Base-by-base conservation (phyloP, 2,113 vertebrate species). In the Ammospiza caudacuta region DNA sequence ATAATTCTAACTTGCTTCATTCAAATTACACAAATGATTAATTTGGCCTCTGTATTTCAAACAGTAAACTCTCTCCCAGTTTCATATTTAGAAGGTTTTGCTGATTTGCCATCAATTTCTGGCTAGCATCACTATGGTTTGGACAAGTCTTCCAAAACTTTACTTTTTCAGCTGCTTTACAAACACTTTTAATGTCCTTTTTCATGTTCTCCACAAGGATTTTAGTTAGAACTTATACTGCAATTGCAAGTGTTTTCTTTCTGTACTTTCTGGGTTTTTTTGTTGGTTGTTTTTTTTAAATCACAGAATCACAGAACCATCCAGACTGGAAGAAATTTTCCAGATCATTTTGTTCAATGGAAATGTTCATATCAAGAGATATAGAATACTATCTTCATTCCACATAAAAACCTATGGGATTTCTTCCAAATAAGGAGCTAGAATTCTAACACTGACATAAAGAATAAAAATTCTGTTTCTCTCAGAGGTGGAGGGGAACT, bases 1-100 rank as follows among this genome's bases (percentile, higher is more conserved):
- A 61, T 92, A 86, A 95, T 95, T 94, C 57, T 68, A 94, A 57
- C 52, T 63, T 72, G 77, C 72, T 92, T 90, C 22, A 44, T 92
- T 96, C 44, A 86, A 81, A 88, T 93, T 74, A 52, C 35, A 54
- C 47, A 61, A 93, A 67, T 61, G 2, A 92, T 94, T 94, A 78
- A 74, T 90, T 67, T 81, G 57, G 39, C 7, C 18, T 88, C 39
- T 72, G 41, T 22, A 37, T 92, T 96, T 92, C 35, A 78, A 67
- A 81, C 37, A 9, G 39, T 44, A 93, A 95, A 49, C 9, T 18
- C 18, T 66, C 70, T 69, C 18, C 33, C 17, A 81, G 23, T 88
- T 95, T 83, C 3, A 0, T 63, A 73, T 78, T 73, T 84, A 80
- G 15, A 70, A 19, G 15, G 20, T 83, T 35, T 62, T 43, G 69